These are phyloP conservation scores for Drosophila mettleri DNA, from an alignment of 2,888 invertebrate species.

Conservation along the genomic window DNA sequence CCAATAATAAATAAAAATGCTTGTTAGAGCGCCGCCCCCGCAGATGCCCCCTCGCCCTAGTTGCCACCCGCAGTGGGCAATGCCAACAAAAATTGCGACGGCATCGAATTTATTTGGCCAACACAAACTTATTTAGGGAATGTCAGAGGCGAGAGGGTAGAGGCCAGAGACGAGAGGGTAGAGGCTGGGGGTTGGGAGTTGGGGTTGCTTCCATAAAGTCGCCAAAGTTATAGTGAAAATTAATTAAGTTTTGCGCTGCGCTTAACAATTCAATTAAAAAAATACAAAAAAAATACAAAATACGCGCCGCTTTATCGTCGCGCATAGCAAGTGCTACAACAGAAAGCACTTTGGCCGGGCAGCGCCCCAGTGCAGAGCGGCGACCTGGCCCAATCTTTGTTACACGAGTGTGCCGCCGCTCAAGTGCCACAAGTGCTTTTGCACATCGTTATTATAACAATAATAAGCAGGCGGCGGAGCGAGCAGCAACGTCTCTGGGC, in stretches of 20 bases:
- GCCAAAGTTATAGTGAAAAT: conserved; percentile 75
- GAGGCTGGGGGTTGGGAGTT: neutral
- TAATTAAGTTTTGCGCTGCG: conserved; percentile 80
- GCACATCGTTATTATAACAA: conserved; percentile 84
- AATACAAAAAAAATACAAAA: conserved; percentile 14
- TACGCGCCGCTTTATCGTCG: conserved; percentile 64
- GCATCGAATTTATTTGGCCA: conserved; percentile 69
- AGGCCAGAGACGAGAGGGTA: neutral
- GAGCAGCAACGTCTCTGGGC: conserved; percentile 52
- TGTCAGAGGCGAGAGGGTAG: neutral
- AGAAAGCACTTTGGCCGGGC: conserved; percentile 68
- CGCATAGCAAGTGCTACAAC: conserved; percentile 59
- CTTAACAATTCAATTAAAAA: conserved; percentile 80
- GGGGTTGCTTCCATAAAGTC: conserved; percentile 64
- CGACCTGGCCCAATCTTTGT: conserved; percentile 30
- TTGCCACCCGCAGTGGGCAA: conserved; percentile 24
- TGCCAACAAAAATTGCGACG: conserved; percentile 54
- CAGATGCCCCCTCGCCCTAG: conserved; percentile 8
- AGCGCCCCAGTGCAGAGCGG: conserved; percentile 23
- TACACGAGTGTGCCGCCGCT: conserved; percentile 61
- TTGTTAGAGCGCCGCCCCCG: conserved; percentile 56
- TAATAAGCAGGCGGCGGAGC: conserved; percentile 74
- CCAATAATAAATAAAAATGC: conserved; percentile 82
- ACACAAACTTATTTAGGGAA: conserved; percentile 39
- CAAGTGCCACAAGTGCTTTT: conserved; percentile 83